These are phyloP conservation scores for Semnopithecus entellus DNA, from an alignment of 2,113 vertebrate species.

Conservation along the genomic window DNA sequence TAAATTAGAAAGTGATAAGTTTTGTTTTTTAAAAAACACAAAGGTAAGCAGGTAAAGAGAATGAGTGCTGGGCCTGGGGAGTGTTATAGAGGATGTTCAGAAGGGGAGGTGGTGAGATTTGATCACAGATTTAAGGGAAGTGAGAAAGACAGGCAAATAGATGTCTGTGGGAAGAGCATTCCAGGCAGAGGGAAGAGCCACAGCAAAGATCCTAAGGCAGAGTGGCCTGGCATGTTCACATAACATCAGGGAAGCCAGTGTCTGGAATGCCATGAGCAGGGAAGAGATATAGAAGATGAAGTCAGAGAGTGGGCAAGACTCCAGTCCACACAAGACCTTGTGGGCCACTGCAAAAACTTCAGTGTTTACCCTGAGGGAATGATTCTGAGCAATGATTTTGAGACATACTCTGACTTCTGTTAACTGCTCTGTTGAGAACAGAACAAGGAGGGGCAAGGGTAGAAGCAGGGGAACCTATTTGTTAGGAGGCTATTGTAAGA, in stretches of 20 bases:
- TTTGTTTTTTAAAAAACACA: background rate
- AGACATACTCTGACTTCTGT: background rate
- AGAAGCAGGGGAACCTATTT: background rate
- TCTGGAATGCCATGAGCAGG: background rate
- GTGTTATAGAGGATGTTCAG: background rate
- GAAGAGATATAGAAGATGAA: background rate
- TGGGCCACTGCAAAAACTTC: background rate
- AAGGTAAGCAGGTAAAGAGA: background rate
- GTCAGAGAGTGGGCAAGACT: background rate
- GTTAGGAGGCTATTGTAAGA: background rate
- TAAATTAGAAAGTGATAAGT: background rate
- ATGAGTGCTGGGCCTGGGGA: background rate
- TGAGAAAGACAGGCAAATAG: background rate
- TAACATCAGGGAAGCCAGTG: background rate
- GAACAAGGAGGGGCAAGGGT: background rate
- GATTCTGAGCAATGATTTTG: background rate
- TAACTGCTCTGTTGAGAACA: background rate
- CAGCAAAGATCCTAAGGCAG: background rate
- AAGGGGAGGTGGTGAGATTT: background rate
- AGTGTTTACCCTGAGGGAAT: background rate
- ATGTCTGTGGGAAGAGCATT: background rate
- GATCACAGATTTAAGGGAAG: background rate
- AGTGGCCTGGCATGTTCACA: background rate
- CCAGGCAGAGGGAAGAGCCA: background rate
- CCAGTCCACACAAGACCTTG: background rate